Base-by-base conservation (phyloP, 1,140 invertebrate genomes). In the Drosophila guanche region DNA sequence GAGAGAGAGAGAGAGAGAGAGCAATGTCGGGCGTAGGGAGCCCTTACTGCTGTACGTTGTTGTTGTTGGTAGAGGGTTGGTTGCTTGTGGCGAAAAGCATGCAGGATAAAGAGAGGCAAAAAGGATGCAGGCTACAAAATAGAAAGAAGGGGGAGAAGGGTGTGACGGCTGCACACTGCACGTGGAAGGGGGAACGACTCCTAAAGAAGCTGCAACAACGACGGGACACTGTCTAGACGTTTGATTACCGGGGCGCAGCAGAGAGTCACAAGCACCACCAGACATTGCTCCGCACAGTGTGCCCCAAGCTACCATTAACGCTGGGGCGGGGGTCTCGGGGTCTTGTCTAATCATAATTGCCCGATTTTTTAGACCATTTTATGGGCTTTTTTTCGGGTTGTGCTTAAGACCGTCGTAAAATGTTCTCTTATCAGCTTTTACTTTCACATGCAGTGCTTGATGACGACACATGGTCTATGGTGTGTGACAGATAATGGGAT, bases 121-220 rank as follows among this genome's bases (percentile, higher is more conserved):
- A 12, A 12, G 33, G 10, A 37, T 37, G 33, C 33, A 37, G 33
- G 33, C 33, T 37, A 10, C 33, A 37, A 10, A 37, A 37, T 12
- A 8, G 3, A 33, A 8, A 2, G 29, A 33, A 33, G 7, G 33
- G 25, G 6, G 6, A 27, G 6, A 37, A 37, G 33, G 33, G 33
- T 12, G 33, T 10, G 33, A 10, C 8, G 8, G 33, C 33, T 37
- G 33, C 33, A 37, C 33, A 37, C 10, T 37, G 10, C 10, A 37
- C 10, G 33, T 3, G 12, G 33, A 33, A 33, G 54, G 57, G 37
- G 66, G 33, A 37, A 37, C 33, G 33, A 4, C 33, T 37, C 53
- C 65, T 68, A 76, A 81, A 81, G 83, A 86, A 75, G 83, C 81
- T 88, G 77, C 78, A 76, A 29, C 83, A 58, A 78, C 74, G 74